These are phyloP conservation scores for Panthera tigris DNA, from an alignment of 2,113 vertebrate species.

Conservation along the genomic window DNA sequence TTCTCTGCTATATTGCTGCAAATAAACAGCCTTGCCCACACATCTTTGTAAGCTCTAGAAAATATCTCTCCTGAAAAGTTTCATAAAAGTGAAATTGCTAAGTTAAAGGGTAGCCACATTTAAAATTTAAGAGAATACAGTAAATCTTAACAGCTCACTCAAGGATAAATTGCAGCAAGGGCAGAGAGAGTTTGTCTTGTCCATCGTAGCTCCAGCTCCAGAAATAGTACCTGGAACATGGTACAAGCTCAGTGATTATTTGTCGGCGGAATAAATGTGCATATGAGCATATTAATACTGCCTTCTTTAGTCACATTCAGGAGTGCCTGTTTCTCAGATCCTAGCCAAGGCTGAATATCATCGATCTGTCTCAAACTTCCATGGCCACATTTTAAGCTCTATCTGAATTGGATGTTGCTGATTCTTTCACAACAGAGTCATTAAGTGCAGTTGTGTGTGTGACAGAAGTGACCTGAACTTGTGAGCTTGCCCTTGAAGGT, in stretches of 20 bases:
- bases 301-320: background rate
- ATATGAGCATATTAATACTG: rapidly evolving
- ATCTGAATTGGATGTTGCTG: background rate
- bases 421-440: background rate
- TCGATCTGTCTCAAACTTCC: background rate
- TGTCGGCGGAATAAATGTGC: background rate
- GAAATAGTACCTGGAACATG: background rate
- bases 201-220: rapidly evolving
- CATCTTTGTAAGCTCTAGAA: background rate
- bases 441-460: too few species aligned
- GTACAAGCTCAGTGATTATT: rapidly evolving
- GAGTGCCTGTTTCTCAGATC: background rate
- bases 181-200: too few species aligned
- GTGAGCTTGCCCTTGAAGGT: background rate
- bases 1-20: background rate
- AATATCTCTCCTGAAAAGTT: background rate
- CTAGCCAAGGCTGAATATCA: background rate
- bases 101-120: background rate
- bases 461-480: rapidly evolving
- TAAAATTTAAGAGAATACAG: background rate
- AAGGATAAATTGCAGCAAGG: background rate
- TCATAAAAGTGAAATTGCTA: background rate
- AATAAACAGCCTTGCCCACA: background rate
- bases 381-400: background rate
- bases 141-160: background rate